phyloP scores from a whole-genome alignment of 2,797 vertebrate genomes.

The Notoglanidium macrostoma region DNA sequence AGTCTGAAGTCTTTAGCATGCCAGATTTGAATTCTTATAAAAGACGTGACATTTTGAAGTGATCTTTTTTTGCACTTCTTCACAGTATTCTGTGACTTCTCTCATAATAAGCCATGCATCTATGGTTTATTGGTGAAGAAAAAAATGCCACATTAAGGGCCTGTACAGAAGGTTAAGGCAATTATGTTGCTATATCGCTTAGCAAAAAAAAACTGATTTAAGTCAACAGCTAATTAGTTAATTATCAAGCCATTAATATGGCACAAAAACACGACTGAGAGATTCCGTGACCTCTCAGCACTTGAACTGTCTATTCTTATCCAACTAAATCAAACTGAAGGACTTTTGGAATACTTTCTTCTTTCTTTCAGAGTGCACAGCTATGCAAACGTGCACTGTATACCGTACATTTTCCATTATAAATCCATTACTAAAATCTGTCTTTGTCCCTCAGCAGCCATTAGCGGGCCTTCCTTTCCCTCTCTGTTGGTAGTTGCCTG shows the following conservation, averaged over 20 bases:
- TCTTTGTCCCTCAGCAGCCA: slow-evolving; percentile 49
- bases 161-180: neutral
- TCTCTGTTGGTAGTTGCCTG: slow-evolving; percentile 53
- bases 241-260: slow-evolving; percentile 19
- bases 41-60: neutral
- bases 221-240: slow-evolving; percentile 11
- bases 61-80: neutral
- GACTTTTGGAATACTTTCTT: neutral
- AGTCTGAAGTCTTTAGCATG: neutral
- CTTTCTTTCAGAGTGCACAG: neutral
- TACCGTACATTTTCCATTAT: slow-evolving; percentile 52
- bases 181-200: neutral
- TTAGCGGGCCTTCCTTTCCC: slow-evolving; percentile 48
- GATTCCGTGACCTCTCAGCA: slow-evolving; percentile 11
- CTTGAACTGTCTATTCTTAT: neutral
- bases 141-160: neutral
- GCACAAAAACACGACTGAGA: neutral
- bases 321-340: neutral
- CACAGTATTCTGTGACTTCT: neutral
- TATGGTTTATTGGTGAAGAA: neutral
- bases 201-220: neutral
- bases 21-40: neutral
- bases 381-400: slow-evolving; percentile 41
- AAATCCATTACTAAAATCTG: slow-evolving; percentile 58
- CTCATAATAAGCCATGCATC: neutral